Percentiles rank a stretch among this genome's conserved stretches.
Evolutionary conservation across 2,888 invertebrate genomes (phyloP).

Genomic region (Oscheius sp.): DNA sequence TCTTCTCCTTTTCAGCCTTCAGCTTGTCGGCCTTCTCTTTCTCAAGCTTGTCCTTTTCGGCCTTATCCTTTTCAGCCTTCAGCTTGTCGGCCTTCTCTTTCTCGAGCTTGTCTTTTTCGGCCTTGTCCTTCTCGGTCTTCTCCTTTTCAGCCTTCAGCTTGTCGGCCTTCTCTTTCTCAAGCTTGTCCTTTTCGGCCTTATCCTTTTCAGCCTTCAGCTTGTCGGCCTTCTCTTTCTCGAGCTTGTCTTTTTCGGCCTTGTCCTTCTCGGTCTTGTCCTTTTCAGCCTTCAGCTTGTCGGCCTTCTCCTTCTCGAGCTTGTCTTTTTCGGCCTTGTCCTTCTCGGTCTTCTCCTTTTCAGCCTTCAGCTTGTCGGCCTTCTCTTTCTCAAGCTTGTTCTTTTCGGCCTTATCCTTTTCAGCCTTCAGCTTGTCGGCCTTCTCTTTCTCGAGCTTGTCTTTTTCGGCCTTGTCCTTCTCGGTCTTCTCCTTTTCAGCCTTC

Average conservation of each 20-base stretch:
- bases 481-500: slow-evolving; percentile 1
- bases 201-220: not conserved
- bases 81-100: slow-evolving; percentile 7
- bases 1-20: slow-evolving; percentile 1
- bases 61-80: slow-evolving; percentile 1
- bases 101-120: not conserved
- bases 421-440: not conserved
- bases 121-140: not conserved
- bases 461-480: slow-evolving; percentile 5
- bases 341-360: not conserved
- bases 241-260: slow-evolving; percentile 1
- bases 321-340: slow-evolving; percentile 1
- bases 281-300: slow-evolving; percentile 15
- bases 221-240: not conserved
- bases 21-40: not conserved
- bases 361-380: not conserved
- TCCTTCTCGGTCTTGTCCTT: slow-evolving; percentile 20
- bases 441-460: not conserved
- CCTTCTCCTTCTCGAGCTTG: slow-evolving; percentile 14
- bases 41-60: not conserved
- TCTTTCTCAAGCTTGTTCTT: not conserved
- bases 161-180: not conserved
- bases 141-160: not conserved
- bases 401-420: not conserved
- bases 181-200: slow-evolving; percentile 5